These are phyloP conservation scores for Heterochromis multidens DNA, from an alignment of 2,113 vertebrate genomes.

Conservation along the genomic window DNA sequence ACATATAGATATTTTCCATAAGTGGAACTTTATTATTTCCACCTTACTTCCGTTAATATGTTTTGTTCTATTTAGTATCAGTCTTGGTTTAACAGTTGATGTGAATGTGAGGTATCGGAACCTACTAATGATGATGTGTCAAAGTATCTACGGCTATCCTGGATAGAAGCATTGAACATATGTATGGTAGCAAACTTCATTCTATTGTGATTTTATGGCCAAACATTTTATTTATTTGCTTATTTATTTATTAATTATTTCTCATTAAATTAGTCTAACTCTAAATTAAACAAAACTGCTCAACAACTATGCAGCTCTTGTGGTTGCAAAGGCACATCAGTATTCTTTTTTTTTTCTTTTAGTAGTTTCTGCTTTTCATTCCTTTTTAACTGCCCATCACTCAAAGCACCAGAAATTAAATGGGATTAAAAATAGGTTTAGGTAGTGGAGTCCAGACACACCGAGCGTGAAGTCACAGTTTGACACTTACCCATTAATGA, in stretches of 20 bases:
- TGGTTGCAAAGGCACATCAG: too few relatives aligned
- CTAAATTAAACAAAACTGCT: neutral
- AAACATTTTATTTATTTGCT: neutral
- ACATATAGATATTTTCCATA: neutral
- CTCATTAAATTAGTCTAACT: neutral
- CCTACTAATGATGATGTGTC: neutral
- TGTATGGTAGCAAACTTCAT: neutral
- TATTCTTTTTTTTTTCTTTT: too few relatives aligned
- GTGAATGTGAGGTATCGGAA: neutral
- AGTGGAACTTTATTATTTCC: neutral
- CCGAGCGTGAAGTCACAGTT: neutral
- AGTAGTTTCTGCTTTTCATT: neutral
- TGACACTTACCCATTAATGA: neutral
- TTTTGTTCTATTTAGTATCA: neutral
- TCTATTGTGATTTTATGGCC: accelerated
- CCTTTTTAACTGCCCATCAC: neutral
- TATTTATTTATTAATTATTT: neutral
- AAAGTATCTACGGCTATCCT: accelerated
- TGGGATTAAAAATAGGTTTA: neutral
- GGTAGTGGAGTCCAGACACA: neutral
- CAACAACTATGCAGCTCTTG: too few relatives aligned
- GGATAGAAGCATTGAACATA: accelerated
- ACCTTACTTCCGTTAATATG: neutral
- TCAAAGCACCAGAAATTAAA: neutral
- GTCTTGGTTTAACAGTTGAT: neutral